Evolutionary conservation across 2,888 invertebrate species (phyloP).

Genomic region (Orchestes rusci): DNA sequence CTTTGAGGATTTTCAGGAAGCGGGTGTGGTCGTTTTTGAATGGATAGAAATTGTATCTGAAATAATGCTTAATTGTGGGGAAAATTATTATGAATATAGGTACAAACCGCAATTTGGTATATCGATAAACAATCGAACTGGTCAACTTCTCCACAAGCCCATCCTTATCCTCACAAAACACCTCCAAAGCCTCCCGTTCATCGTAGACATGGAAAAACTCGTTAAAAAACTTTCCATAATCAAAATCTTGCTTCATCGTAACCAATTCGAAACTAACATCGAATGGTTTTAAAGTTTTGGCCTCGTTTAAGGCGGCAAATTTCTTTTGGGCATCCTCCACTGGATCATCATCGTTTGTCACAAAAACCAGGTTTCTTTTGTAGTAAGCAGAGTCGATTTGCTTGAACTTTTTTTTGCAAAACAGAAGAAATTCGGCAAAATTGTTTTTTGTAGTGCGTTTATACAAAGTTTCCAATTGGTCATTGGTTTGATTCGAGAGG

Average conservation of each 20-base stretch:
- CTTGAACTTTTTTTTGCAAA: slow-evolving; percentile 33
- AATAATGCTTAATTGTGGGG: too few relatives aligned
- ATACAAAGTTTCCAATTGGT: slow-evolving; percentile 28
- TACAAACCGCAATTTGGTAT: slow-evolving; percentile 24
- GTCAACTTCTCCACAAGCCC: slow-evolving; percentile 31
- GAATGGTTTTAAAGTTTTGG: slow-evolving; percentile 31
- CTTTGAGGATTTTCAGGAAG: slow-evolving; percentile 27
- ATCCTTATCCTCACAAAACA: slow-evolving; percentile 31
- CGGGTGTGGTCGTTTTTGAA: slow-evolving; percentile 27
- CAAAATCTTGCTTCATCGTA: slow-evolving; percentile 30
- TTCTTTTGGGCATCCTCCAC: slow-evolving; percentile 29
- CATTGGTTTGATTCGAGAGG: slow-evolving; percentile 21
- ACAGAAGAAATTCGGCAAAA: slow-evolving; percentile 32
- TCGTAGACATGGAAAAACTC: slow-evolving; percentile 31
- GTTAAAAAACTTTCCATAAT: slow-evolving; percentile 34
- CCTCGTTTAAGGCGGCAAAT: slow-evolving; percentile 35
- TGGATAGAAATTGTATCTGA: slow-evolving; percentile 34
- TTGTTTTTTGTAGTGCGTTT: slow-evolving; percentile 29
- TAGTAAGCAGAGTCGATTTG: slow-evolving; percentile 30
- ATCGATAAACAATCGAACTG: slow-evolving; percentile 24
- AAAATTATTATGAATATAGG: too few relatives aligned
- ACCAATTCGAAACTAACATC: slow-evolving; percentile 32
- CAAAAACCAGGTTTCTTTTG: slow-evolving; percentile 31
- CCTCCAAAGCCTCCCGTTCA: slow-evolving; percentile 20
- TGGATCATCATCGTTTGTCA: slow-evolving; percentile 36